Conservation (phyloP, 2,797 vertebrate species). For the Aplochiton taeniatus region DNA sequence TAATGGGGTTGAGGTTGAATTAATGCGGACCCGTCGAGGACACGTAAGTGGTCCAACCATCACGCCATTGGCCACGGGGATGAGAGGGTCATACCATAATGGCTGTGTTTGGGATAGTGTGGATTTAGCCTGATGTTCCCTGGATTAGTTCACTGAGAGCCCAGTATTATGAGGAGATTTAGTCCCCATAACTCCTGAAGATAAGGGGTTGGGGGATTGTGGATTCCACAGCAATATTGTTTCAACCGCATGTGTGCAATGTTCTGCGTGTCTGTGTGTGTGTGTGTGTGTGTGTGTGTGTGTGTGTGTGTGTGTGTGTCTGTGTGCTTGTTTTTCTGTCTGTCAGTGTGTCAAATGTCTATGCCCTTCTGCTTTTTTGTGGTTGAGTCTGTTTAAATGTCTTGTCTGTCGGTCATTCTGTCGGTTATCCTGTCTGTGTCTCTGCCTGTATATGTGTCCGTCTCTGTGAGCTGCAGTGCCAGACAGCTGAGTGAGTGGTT, state of each 20-base stretch:
- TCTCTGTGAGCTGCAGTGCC: too few relatives aligned
- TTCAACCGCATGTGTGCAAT: background rate
- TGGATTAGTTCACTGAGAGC: background rate
- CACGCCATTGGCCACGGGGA: conserved; percentile 1
- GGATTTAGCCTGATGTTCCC: conserved; percentile 16
- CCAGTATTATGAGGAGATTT: conserved; percentile 8
- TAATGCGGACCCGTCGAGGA: conserved; percentile 64
- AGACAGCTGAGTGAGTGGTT: too few relatives aligned
- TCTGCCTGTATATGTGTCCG: background rate
- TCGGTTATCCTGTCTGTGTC: conserved; percentile 21
- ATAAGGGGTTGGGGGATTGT: conserved; percentile 11
- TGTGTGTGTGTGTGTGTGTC: too few relatives aligned
- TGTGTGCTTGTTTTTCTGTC: too few relatives aligned
- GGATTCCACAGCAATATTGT: background rate
- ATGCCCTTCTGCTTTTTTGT: too few relatives aligned
- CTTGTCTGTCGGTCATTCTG: too few relatives aligned
- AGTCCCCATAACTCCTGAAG: conserved; percentile 11
- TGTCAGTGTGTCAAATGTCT: too few relatives aligned
- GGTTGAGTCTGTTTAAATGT: too few relatives aligned
- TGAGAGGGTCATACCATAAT: conserved; percentile 47
- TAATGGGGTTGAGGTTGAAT: conserved; percentile 70
- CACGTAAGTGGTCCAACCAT: conserved; percentile 59
- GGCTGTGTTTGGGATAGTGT: conserved; percentile 23
- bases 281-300: too few relatives aligned
- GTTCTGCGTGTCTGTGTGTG: too few relatives aligned